These are phyloP conservation scores for Nomia melanderi DNA, from an alignment of 1,140 invertebrate genomes.

Conservation along the genomic window DNA sequence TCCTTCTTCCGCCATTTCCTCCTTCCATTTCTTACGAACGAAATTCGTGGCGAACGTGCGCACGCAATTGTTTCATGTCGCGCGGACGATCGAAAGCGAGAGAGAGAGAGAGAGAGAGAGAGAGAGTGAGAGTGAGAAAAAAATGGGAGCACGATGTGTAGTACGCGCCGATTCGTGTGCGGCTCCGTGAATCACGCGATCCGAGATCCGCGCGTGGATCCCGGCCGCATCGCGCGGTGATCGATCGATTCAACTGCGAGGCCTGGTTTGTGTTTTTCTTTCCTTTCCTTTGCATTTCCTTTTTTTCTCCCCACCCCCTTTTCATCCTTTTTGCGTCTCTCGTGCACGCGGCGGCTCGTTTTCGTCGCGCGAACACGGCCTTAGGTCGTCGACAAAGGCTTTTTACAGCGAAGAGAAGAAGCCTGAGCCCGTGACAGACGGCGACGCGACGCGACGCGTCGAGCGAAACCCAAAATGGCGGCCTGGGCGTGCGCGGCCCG, in stretches of 20 bases:
- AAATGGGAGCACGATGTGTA: no score
- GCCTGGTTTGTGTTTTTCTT: slow-evolving; percentile 26
- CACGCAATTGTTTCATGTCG: background rate
- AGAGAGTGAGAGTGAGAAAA: no score
- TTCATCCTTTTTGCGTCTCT: no score
- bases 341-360: no score
- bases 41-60: no score
- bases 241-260: slow-evolving; percentile 69
- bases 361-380: slow-evolving; percentile 35
- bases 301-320: no score
- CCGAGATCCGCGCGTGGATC: slow-evolving; percentile 1
- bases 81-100: slow-evolving; percentile 2
- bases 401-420: slow-evolving; percentile 16
- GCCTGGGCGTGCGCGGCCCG: slow-evolving; percentile 10
- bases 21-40: no score
- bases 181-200: no score
- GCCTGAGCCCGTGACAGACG: slow-evolving; percentile 42
- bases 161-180: no score
- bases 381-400: slow-evolving; percentile 55
- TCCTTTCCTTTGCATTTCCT: no score
- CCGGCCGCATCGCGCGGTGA: slow-evolving; percentile 2
- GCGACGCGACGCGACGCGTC: slow-evolving; percentile 4
- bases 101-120: no score
- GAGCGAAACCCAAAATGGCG: slow-evolving; percentile 32
- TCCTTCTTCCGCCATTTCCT: background rate